Conservation (phyloP, 2,888 invertebrate genomes). For the Tillus elongatus region DNA sequence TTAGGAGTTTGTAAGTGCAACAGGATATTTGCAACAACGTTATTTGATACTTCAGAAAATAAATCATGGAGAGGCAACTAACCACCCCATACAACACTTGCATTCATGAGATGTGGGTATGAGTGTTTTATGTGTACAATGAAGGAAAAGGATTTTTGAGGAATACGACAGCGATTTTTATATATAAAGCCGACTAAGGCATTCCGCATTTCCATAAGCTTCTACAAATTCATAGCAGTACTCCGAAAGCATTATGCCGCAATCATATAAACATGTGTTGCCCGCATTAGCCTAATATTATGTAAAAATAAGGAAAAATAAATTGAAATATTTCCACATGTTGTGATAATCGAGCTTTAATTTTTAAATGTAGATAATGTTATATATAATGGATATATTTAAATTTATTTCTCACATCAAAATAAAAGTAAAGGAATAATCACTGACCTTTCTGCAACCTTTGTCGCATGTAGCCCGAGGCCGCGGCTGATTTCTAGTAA, state of each 20-base stretch:
- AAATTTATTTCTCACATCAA: conserved; percentile 25
- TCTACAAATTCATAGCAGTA: conserved; percentile 26
- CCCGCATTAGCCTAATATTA: conserved; percentile 11
- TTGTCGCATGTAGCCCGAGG: conserved; percentile 41
- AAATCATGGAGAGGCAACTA: conserved; percentile 33
- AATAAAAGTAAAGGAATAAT: conserved; percentile 21
- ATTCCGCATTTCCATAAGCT: conserved; percentile 37
- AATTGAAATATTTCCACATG: conserved; percentile 1
- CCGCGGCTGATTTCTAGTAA: no score
- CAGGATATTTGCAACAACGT: conserved; percentile 15
- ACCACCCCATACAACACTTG: conserved; percentile 21
- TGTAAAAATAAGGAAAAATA: neutral
- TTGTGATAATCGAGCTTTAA: neutral
- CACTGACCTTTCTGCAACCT: conserved; percentile 40
- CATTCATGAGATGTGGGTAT: conserved; percentile 24
- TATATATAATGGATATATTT: conserved; percentile 12
- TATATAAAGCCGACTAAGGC: conserved; percentile 37
- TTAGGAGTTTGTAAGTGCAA: conserved; percentile 24
- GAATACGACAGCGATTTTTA: conserved; percentile 37
- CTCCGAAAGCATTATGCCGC: conserved; percentile 20
- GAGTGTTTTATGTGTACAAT: conserved; percentile 26
- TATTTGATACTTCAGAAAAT: conserved; percentile 37
- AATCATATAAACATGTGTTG: conserved; percentile 8
- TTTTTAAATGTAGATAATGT: no score
- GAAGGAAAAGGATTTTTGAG: conserved; percentile 23